phyloP scores from a whole-genome alignment of 2,888 invertebrate genomes.

The Caenorhabditis plicata region DNA sequence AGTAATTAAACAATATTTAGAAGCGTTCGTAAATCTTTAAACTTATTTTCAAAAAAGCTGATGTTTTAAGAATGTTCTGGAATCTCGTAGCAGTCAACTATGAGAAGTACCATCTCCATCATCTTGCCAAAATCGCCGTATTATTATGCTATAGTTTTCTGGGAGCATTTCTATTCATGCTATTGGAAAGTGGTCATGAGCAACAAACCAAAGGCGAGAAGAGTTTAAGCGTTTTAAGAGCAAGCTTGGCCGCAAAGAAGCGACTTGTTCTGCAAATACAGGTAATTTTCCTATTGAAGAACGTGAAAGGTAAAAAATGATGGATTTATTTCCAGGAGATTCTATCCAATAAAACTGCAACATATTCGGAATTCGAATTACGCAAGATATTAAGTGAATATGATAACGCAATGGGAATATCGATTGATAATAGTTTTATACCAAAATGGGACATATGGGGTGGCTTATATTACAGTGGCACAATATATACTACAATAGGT shows the following conservation, averaged over 20 bases:
- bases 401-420: slow-evolving; percentile 40
- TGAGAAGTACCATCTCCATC: slow-evolving; percentile 50
- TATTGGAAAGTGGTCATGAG: slow-evolving; percentile 44
- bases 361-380: slow-evolving; percentile 33
- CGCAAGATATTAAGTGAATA: slow-evolving; percentile 38
- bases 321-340: neutral
- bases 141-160: slow-evolving; percentile 52
- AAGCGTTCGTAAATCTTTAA: neutral
- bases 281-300: slow-evolving; percentile 9
- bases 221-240: slow-evolving; percentile 16
- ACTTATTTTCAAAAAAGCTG: too few relatives aligned
- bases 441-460: slow-evolving; percentile 66
- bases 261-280: slow-evolving; percentile 33
- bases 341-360: slow-evolving; percentile 1
- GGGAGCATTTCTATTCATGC: slow-evolving; percentile 52
- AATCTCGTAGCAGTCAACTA: slow-evolving; percentile 52
- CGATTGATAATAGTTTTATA: slow-evolving; percentile 14
- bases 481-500: slow-evolving; percentile 69
- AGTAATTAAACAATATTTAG: neutral
- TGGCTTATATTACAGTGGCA: slow-evolving; percentile 67
- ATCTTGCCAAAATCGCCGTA: slow-evolving; percentile 43
- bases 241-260: slow-evolving; percentile 36
- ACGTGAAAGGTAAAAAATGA: too few relatives aligned
- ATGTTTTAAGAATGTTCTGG: slow-evolving; percentile 54
- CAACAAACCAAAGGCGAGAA: slow-evolving; percentile 14